A percentile compares a stretch with the other conserved stretches of the same genome.
Conservation (phyloP, 2,888 invertebrate species). For the Ochropleura plecta region DNA sequence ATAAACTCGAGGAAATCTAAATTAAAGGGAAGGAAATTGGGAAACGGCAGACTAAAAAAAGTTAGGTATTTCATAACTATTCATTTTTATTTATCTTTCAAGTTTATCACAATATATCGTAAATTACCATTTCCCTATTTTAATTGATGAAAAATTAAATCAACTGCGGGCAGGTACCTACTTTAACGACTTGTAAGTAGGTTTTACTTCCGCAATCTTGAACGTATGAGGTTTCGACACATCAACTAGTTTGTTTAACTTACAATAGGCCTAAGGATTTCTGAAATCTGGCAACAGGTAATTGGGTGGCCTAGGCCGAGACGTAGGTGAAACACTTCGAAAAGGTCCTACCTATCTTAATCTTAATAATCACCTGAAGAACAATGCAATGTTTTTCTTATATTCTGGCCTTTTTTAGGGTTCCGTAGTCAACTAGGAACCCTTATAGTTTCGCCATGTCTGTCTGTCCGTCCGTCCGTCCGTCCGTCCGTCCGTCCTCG, state of each 20-base stretch:
- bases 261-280: background rate
- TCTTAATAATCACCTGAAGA: background rate
- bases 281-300: background rate
- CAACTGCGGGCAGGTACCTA: constrained; percentile 4
- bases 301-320: too few relatives aligned
- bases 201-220: constrained; percentile 19
- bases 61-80: background rate
- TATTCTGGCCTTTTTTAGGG: background rate
- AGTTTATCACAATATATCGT: constrained; percentile 31
- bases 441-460: too few relatives aligned
- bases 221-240: background rate
- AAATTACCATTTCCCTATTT: constrained; percentile 34
- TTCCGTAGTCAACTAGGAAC: too few relatives aligned
- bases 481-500: too few relatives aligned
- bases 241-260: background rate
- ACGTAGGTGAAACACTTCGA: background rate
- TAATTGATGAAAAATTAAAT: constrained; percentile 32
- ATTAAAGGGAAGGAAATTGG: constrained; percentile 11
- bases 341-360: background rate
- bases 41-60: background rate
- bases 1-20: constrained; percentile 2
- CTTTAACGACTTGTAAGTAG: background rate
- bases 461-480: too few relatives aligned
- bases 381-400: background rate
- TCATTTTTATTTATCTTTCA: constrained; percentile 34